phyloP scores from a whole-genome alignment of 2,113 vertebrate genomes.

The Takifugu flavidus region DNA sequence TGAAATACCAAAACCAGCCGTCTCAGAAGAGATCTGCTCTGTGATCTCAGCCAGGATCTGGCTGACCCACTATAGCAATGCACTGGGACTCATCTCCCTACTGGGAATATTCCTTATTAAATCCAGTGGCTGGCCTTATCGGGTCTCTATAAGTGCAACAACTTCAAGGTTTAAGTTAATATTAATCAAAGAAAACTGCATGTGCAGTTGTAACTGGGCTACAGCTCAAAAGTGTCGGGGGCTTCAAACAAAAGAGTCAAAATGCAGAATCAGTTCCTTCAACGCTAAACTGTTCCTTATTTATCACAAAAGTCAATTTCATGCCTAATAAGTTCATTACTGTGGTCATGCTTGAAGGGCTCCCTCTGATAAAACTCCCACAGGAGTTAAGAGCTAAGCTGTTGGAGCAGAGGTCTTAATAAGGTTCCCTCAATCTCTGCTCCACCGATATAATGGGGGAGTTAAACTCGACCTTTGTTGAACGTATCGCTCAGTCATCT shows the following conservation, averaged over 20 bases:
- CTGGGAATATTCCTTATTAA: no score
- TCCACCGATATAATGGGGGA: slow-evolving; percentile 23
- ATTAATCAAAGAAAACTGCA: background rate
- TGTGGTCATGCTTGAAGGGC: slow-evolving; percentile 63
- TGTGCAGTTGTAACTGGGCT: slow-evolving; percentile 1
- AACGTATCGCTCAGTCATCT: slow-evolving; percentile 14
- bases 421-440: slow-evolving; percentile 43
- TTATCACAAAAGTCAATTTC: slow-evolving; percentile 78
- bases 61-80: no score
- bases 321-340: slow-evolving; percentile 77
- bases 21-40: slow-evolving; percentile 4
- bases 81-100: no score
- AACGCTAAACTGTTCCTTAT: slow-evolving; percentile 51
- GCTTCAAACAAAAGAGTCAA: slow-evolving; percentile 61
- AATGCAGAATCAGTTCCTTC: slow-evolving; percentile 45
- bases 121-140: no score
- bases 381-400: slow-evolving; percentile 59
- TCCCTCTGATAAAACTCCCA: slow-evolving; percentile 66
- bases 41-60: no score
- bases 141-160: no score
- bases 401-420: slow-evolving; percentile 54
- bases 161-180: no score
- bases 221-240: slow-evolving; percentile 50
- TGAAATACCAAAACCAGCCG: slow-evolving; percentile 24
- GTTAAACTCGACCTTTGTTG: slow-evolving; percentile 31